Evolutionary conservation across 2,797 vertebrate species (phyloP), one percentile per base, ranked within the genome.

Genomic region (Tokudaia muenninki): DNA sequence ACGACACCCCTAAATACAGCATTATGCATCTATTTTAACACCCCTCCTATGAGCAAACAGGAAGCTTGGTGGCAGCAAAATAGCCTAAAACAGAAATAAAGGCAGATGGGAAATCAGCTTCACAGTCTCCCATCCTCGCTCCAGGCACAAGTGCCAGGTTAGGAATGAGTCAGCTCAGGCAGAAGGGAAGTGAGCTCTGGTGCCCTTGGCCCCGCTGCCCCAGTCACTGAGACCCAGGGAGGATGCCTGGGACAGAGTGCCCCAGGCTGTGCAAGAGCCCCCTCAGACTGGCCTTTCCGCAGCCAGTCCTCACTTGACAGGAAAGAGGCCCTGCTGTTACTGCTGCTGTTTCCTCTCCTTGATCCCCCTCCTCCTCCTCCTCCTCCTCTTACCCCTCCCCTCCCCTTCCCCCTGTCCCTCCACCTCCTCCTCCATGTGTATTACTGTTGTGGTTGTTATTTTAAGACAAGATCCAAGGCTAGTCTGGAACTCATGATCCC

Each of bases 71-170:
- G 96, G 92, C 82, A 97, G 67, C 55, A 96, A 97, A 98, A 97
- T 84, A 93, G 67, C 96, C 97, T 94, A 86, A 97, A 96, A 92
- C 72, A 84, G 92, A 92, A 95, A 97, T 98, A 95, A 96, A 96
- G 95, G 79, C 93, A 63, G 96, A 96, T 94, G 89, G 93, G 97
- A 98, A 97, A 98, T 98, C 97, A 98, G 96, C 94, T 97, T 96
- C 94, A 89, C 63, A 24, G 98, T 97, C 98, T 94, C 91, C 92
- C 96, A n/a, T 97, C 95, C 96, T 95, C 59, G n/a, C 95, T 97
- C 83, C 91, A 97, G 90, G 90, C 97, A 72, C 26, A 0, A 92
- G 92, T 21, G 87, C 79, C 24, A 34, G 72, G 1, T 34, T 10
- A 94, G 75, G 84, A 97, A 84, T 94, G 57, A 95, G 89, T 83